phyloP scores from a whole-genome alignment of 2,888 invertebrate genomes.

The Agelastica alni region DNA sequence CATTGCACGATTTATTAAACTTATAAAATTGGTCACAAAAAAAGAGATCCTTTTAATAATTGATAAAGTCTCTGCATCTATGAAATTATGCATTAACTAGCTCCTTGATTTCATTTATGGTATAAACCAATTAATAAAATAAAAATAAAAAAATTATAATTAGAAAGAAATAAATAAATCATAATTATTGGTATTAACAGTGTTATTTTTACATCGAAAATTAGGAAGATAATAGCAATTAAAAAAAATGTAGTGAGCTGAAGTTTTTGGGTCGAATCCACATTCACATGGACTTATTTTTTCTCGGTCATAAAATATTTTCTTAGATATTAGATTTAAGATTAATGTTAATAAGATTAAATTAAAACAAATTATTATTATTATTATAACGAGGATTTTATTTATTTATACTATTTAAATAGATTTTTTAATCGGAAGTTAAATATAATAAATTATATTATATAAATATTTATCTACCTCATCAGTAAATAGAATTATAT shows the following conservation, averaged over 20 bases:
- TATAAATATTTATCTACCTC: slow-evolving; percentile 70
- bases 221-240: slow-evolving; percentile 71
- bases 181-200: slow-evolving; percentile 65
- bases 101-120: slow-evolving; percentile 65
- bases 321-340: slow-evolving; percentile 58
- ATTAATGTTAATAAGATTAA: slow-evolving; percentile 58
- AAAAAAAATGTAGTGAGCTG: slow-evolving; percentile 66
- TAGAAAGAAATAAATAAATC: slow-evolving; percentile 45
- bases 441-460: slow-evolving; percentile 72
- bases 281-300: slow-evolving; percentile 69
- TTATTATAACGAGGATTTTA: slow-evolving; percentile 47
- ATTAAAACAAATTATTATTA: slow-evolving; percentile 57
- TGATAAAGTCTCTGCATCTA: no score
- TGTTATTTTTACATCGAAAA: slow-evolving; percentile 75
- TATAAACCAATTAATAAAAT: slow-evolving; percentile 62
- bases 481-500: slow-evolving; percentile 64
- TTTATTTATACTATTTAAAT: slow-evolving; percentile 66
- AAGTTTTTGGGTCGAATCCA: slow-evolving; percentile 63
- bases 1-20: no score
- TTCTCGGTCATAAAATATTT: slow-evolving; percentile 58
- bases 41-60: no score
- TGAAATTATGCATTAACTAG: no score
- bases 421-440: slow-evolving; percentile 74
- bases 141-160: slow-evolving; percentile 53
- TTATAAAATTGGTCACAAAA: no score